Evolutionary conservation across 1,140 invertebrate species (phyloP).

Genomic region (Drosophila willistoni): DNA sequence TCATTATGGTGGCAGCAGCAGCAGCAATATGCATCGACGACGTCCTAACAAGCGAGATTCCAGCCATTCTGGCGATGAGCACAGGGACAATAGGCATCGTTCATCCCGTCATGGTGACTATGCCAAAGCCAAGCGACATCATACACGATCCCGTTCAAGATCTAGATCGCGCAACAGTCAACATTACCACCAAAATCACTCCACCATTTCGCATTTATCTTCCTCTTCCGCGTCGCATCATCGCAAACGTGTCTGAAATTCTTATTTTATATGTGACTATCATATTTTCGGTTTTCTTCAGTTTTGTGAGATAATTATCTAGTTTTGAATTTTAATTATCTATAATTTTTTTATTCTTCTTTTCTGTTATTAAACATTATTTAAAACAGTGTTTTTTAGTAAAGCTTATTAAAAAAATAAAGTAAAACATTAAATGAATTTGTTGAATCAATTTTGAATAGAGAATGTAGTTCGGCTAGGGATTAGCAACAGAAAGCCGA

Average conservation of each 20-base stretch:
- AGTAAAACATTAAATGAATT: background rate
- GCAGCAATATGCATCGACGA: conserved; percentile 15
- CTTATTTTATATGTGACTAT: conserved; percentile 2
- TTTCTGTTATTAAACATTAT: conserved; percentile 33
- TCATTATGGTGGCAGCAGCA: conserved; percentile 10
- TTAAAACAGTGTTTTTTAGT: conserved; percentile 27
- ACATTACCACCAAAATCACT: conserved; percentile 43
- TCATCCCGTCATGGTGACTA: conserved; percentile 46
- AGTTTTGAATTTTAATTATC: conserved; percentile 12
- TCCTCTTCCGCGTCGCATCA: conserved; percentile 60
- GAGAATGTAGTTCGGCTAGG: no score
- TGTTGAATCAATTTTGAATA: no score
- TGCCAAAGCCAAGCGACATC: conserved; percentile 22
- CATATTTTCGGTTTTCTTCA: conserved; percentile 31
- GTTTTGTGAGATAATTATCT: background rate
- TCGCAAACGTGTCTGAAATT: conserved; percentile 63
- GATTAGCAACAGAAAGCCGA: no score
- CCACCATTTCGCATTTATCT: conserved; percentile 53
- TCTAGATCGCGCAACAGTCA: conserved; percentile 37
- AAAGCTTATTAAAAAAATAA: conserved; percentile 11
- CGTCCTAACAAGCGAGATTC: conserved; percentile 33
- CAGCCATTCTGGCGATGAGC: conserved; percentile 57
- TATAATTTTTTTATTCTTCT: conserved; percentile 22
- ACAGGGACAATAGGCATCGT: conserved; percentile 29
- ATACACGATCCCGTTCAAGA: conserved; percentile 63